These are phyloP conservation scores for Adela reaumurella DNA, from an alignment of 2,888 invertebrate species.

Conservation along the genomic window DNA sequence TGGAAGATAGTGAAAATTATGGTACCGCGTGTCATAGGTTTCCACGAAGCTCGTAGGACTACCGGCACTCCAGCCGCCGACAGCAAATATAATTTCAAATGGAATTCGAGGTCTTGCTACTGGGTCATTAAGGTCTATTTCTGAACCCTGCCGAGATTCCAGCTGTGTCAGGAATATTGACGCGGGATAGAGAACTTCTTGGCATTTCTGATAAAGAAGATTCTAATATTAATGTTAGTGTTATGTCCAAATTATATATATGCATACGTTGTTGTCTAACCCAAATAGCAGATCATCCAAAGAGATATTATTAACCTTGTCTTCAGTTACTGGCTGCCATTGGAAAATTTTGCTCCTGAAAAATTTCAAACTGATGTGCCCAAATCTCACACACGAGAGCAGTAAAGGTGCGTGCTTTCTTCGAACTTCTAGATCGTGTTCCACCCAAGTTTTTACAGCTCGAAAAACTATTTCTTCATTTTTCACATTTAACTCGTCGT, in stretches of 20 bases:
- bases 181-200: constrained; percentile 50
- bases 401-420: constrained; percentile 55
- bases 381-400: constrained; percentile 63
- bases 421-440: constrained; percentile 54
- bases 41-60: constrained; percentile 76
- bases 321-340: constrained; percentile 51
- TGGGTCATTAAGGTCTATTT: constrained; percentile 54
- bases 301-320: constrained; percentile 32
- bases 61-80: constrained; percentile 85
- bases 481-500: constrained; percentile 70
- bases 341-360: constrained; percentile 54
- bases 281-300: not conserved
- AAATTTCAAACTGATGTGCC: constrained; percentile 58
- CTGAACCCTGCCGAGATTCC: constrained; percentile 43
- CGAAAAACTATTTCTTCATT: constrained; percentile 73
- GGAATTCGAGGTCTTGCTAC: constrained; percentile 69
- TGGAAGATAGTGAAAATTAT: too few relatives aligned
- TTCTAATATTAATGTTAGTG: not conserved
- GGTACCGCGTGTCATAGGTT: constrained; percentile 75
- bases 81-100: constrained; percentile 75
- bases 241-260: not conserved
- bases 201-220: constrained; percentile 38
- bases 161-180: constrained; percentile 50
- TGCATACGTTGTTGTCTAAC: constrained; percentile 1
- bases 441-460: constrained; percentile 69